Percentiles rank a stretch among this genome's conserved stretches.
These are phyloP conservation scores for Acromyrmex charruanus DNA, from an alignment of 1,140 invertebrate genomes.

Conservation along the genomic window DNA sequence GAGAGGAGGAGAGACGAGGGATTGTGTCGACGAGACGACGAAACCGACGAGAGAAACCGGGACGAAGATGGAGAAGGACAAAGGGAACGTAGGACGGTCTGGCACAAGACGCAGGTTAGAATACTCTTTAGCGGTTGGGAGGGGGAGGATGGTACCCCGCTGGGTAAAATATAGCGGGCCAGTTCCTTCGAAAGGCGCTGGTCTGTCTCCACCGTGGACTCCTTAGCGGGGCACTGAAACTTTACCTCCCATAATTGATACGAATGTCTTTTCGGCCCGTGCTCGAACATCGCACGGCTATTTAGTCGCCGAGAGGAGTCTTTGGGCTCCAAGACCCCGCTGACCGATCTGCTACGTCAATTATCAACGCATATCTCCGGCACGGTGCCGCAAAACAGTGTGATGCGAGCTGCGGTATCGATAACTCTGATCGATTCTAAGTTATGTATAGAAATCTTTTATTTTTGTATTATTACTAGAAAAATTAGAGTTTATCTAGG, in stretches of 20 bases:
- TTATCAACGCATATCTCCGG: slow-evolving; percentile 67
- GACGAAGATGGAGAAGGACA: slow-evolving; percentile 36
- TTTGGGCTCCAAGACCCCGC: slow-evolving; percentile 13
- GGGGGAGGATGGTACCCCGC: slow-evolving; percentile 74
- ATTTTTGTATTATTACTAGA: neutral
- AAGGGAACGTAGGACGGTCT: slow-evolving; percentile 67
- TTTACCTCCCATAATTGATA: slow-evolving; percentile 86
- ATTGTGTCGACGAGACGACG: slow-evolving; percentile 7
- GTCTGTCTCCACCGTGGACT: slow-evolving; percentile 76
- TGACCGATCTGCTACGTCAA: slow-evolving; percentile 68
- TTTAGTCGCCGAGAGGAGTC: slow-evolving; percentile 68
- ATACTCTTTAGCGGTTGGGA: slow-evolving; percentile 59
- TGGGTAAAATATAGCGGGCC: slow-evolving; percentile 83
- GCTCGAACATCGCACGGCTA: slow-evolving; percentile 79
- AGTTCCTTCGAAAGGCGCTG: slow-evolving; percentile 79
- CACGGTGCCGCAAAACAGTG: slow-evolving; percentile 18
- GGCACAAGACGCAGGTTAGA: slow-evolving; percentile 71
- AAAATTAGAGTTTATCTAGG: neutral
- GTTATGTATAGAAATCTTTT: neutral
- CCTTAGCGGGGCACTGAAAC: slow-evolving; percentile 76
- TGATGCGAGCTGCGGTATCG: neutral
- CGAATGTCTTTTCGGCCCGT: slow-evolving; percentile 84
- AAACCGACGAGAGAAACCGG: neutral
- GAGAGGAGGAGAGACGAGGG: slow-evolving; percentile 7
- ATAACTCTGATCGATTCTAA: slow-evolving; percentile 15